phyloP scores from a whole-genome alignment of 2,113 vertebrate species.

The Acrocephalus kingi region DNA sequence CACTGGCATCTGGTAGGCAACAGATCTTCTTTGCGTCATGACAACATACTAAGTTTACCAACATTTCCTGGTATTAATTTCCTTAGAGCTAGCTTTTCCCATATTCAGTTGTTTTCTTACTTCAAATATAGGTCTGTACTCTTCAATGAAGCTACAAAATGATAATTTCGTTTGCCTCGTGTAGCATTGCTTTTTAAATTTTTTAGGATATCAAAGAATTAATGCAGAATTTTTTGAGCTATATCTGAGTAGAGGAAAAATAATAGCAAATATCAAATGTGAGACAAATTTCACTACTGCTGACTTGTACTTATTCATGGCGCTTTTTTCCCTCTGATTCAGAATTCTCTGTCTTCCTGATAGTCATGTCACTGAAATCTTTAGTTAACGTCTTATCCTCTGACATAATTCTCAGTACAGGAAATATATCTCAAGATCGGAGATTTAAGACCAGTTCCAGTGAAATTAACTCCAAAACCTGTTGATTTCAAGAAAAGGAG shows the following conservation, averaged over 20 bases:
- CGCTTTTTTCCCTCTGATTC: neutral
- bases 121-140: neutral
- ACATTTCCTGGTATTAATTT: neutral
- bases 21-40: constrained; percentile 38
- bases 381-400: neutral
- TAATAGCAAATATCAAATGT: neutral
- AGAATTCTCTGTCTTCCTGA: neutral
- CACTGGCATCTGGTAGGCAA: constrained; percentile 15
- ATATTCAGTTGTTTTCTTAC: neutral
- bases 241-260: neutral
- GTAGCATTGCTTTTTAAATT: neutral
- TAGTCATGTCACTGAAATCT: neutral
- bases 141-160: neutral
- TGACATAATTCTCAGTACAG: neutral
- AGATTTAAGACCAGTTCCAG: neutral
- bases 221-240: neutral
- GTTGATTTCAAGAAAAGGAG: neutral
- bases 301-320: neutral
- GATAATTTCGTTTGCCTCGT: neutral
- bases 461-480: neutral
- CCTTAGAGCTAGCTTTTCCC: neutral
- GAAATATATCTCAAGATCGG: neutral
- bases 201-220: neutral
- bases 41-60: neutral
- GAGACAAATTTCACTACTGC: neutral